Evolutionary conservation across 2,113 vertebrate genomes (phyloP), one percentile per base, ranked within the genome.

Genomic region (Sinosuthora webbiana): DNA sequence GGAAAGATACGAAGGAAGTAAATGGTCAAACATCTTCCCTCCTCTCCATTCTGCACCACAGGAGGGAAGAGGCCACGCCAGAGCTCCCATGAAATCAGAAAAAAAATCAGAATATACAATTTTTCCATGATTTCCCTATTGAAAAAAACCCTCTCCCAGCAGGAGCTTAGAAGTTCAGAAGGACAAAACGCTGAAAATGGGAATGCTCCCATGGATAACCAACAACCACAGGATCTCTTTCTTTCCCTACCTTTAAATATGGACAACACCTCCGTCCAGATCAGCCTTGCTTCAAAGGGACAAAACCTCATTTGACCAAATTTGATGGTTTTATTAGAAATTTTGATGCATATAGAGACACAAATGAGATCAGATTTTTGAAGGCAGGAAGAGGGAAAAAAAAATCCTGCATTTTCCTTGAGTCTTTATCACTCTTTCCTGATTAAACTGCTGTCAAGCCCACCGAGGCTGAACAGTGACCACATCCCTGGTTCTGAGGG

Each of bases 101-200:
- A 47, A 47, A 74, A 70, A 6, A 15, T 71, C 25, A 75, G 15
- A 70, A 57, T 6, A 3, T 6, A 19, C 35, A 30, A 14, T 22
- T 85, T 69, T 10, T 0, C 47, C 33, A 15, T 10, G 0, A 18
- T 28, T 60, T 47, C 5, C 33, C 11, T 23, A 2, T 1, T 3
- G 6, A 49, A 7, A 59, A 35, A 35, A 53, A 8, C 2, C 3
- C 6, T 68, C 52, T 79, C 33, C 33, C 44, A 82, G 18, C 33
- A 70, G 15, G 11, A 52, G 22, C 55, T 47, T 21, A 33, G 17
- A 42, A 56, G 19, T 23, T 35, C 44, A 55, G 35, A 74, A 31
- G 44, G 31, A 56, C 41, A 49, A 23, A 16, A 18, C 14, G 24
- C 24, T 47, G 22, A 7, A 79, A 69, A 23, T 15, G 10, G 6